phyloP scores from a whole-genome alignment of 2,797 vertebrate species.

The Myioborus miniatus region DNA sequence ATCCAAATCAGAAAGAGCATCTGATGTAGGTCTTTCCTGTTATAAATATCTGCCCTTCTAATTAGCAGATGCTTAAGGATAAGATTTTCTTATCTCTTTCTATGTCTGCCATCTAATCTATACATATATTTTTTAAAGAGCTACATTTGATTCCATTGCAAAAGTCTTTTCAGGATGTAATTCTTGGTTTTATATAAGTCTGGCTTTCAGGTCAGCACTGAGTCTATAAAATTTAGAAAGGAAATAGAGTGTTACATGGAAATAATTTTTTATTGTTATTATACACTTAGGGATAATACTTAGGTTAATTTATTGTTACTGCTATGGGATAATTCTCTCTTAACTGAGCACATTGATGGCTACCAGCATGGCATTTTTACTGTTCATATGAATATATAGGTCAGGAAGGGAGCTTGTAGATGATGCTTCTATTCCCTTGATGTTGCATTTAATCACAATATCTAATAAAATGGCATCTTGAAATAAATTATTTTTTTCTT shows the following conservation, averaged over 20 bases:
- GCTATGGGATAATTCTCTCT: neutral
- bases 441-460: neutral
- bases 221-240: conserved; percentile 7
- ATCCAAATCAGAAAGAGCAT: neutral
- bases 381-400: neutral
- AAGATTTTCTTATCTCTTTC: neutral
- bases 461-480: conserved; percentile 1
- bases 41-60: conserved; percentile 2
- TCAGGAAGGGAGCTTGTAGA: neutral
- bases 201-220: neutral
- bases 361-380: conserved; percentile 25
- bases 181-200: neutral
- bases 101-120: neutral
- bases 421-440: neutral
- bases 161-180: neutral
- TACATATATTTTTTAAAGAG: neutral
- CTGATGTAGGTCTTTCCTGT: neutral
- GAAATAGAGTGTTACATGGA: neutral
- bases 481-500: neutral
- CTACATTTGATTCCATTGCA: neutral
- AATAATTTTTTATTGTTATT: conserved; percentile 18
- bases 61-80: neutral
- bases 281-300: conserved; percentile 12
- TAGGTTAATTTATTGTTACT: conserved; percentile 10
- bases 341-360: neutral